Percentiles rank a stretch among this genome's conserved stretches.
phyloP scores from a whole-genome alignment of 1,140 invertebrate genomes.

The Drosophila teissieri region DNA sequence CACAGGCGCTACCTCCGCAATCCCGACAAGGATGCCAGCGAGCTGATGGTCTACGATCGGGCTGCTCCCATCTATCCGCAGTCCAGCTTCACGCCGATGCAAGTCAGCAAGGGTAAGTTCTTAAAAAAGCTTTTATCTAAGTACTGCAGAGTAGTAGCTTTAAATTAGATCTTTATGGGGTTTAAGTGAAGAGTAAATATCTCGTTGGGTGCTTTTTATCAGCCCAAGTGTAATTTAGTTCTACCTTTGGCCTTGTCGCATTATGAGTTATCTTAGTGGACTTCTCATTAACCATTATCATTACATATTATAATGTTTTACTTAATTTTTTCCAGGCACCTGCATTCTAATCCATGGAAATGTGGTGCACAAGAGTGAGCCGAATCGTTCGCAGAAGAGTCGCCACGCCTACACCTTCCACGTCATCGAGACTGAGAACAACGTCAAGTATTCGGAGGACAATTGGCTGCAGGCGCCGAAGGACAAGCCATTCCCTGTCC shows the following conservation, averaged over 20 bases:
- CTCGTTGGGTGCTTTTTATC: neutral
- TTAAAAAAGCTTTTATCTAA: neutral
- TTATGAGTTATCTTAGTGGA: neutral
- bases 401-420: slow-evolving; percentile 98
- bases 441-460: slow-evolving; percentile 89
- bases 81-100: slow-evolving; percentile 91
- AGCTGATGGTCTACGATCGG: slow-evolving; percentile 88
- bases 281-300: neutral
- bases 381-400: slow-evolving; percentile 92
- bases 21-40: slow-evolving; percentile 87
- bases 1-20: slow-evolving; percentile 90
- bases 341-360: slow-evolving; percentile 96
- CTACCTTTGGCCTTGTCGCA: neutral
- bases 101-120: slow-evolving; percentile 91
- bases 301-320: neutral
- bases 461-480: slow-evolving; percentile 93
- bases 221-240: neutral
- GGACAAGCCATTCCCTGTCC: slow-evolving; percentile 87
- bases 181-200: neutral
- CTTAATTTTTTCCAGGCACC: slow-evolving; percentile 87
- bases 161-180: neutral
- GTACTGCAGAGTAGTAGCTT: neutral
- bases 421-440: slow-evolving; percentile 92
- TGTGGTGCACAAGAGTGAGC: slow-evolving; percentile 96
- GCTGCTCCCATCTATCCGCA: slow-evolving; percentile 90